These are phyloP conservation scores for Anoncus sp. DNA, from an alignment of 2,888 invertebrate species.

Conservation along the genomic window DNA sequence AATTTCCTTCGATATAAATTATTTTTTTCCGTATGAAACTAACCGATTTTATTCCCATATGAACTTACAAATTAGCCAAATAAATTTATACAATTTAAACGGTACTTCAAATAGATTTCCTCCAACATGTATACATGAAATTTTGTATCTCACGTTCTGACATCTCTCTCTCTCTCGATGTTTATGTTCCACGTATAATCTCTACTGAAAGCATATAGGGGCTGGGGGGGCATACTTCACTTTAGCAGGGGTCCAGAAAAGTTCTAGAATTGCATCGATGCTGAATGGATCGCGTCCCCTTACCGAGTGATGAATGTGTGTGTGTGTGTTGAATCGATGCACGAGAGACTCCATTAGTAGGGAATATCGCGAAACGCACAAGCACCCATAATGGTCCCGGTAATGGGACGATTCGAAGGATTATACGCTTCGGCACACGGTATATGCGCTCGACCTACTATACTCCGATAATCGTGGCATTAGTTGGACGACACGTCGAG, in stretches of 20 bases:
- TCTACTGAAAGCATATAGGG: neutral
- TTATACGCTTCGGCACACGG: constrained; percentile 50
- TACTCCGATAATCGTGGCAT: constrained; percentile 59
- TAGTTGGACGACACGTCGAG: constrained; percentile 42
- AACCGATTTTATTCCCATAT: too few species aligned
- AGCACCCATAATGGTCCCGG: constrained; percentile 48
- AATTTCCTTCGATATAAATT: too few species aligned
- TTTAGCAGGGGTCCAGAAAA: neutral
- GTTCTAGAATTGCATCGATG: neutral
- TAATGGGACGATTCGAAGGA: constrained; percentile 60
- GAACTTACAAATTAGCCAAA: too few species aligned
- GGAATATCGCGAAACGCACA: constrained; percentile 43
- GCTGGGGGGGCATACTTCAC: neutral
- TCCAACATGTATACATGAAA: neutral
- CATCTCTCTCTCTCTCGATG: neutral
- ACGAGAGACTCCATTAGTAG: constrained; percentile 36
- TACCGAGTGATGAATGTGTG: neutral
- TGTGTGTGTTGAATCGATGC: constrained; percentile 20
- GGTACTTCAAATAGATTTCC: too few species aligned
- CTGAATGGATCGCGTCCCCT: neutral
- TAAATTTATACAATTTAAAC: too few species aligned
- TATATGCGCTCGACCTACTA: constrained; percentile 42
- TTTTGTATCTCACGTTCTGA: neutral
- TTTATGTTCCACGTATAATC: neutral
- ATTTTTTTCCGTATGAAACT: too few species aligned